Conservation (phyloP, 1,140 invertebrate species). For the Venturia canescens region DNA sequence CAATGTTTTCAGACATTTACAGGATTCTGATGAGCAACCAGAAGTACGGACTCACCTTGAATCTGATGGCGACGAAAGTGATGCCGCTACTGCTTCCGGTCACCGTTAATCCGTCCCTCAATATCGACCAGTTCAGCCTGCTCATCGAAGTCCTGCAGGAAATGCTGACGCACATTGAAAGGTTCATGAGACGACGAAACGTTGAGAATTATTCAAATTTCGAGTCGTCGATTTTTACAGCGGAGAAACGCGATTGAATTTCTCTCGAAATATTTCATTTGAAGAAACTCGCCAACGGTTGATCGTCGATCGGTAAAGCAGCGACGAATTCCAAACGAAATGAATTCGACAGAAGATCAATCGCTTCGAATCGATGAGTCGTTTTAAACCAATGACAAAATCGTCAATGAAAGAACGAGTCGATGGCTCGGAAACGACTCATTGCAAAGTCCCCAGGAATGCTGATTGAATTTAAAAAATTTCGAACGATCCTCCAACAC, state of each 20-base stretch:
- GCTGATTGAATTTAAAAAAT: background rate
- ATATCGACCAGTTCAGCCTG: constrained; percentile 92
- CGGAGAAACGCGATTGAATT: too few species aligned
- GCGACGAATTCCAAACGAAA: too few species aligned
- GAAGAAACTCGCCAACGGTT: too few species aligned
- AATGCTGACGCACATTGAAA: constrained; percentile 95
- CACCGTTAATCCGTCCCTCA: constrained; percentile 92
- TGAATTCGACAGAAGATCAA: too few species aligned
- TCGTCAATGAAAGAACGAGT: too few species aligned
- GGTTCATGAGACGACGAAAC: constrained; percentile 67
- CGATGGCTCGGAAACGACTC: too few species aligned
- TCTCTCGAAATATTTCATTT: too few species aligned
- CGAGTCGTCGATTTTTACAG: background rate
- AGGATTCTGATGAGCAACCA: constrained; percentile 94
- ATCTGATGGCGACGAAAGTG: constrained; percentile 94
- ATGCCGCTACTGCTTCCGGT: constrained; percentile 95
- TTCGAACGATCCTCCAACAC: too few species aligned
- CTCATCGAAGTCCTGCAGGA: constrained; percentile 94
- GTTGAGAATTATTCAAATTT: background rate
- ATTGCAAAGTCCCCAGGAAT: too few species aligned
- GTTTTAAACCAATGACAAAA: too few species aligned
- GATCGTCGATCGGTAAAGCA: too few species aligned
- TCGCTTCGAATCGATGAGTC: too few species aligned
- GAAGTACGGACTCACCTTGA: constrained; percentile 93
- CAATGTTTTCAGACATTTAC: constrained; percentile 88